Evolutionary conservation across 1,140 invertebrate genomes (phyloP).

Genomic region (Globodera rostochiensis): DNA sequence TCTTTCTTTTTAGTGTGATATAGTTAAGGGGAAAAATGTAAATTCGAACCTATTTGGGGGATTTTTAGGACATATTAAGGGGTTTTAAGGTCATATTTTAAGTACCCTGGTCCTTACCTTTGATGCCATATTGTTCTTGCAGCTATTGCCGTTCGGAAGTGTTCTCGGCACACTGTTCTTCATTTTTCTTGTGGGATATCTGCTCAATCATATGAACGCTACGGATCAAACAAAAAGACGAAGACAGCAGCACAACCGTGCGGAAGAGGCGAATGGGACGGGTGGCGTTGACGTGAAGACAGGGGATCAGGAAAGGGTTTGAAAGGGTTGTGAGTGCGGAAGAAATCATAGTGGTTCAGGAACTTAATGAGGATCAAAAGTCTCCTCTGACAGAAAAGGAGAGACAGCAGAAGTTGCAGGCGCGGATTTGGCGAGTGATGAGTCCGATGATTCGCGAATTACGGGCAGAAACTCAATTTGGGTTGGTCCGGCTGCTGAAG

Average conservation of each 20-base stretch:
- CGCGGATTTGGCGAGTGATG: slow-evolving; percentile 50
- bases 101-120: background rate
- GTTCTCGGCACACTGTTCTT: slow-evolving; percentile 61
- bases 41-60: too few species aligned
- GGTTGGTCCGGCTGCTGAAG: slow-evolving; percentile 85
- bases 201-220: slow-evolving; percentile 44
- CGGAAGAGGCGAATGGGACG: slow-evolving; percentile 8
- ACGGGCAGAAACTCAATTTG: slow-evolving; percentile 90
- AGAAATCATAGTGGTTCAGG: slow-evolving; percentile 24
- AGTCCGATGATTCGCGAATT: slow-evolving; percentile 78
- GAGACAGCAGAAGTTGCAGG: slow-evolving; percentile 23
- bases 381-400: slow-evolving; percentile 26
- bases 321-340: background rate
- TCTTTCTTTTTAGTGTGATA: too few species aligned
- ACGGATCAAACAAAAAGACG: slow-evolving; percentile 8
- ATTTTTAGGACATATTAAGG: too few species aligned
- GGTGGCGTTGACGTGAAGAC: background rate
- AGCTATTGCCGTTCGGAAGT: slow-evolving; percentile 58
- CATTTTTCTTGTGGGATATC: slow-evolving; percentile 56
- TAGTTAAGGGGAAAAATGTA: too few species aligned
- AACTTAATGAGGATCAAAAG: slow-evolving; percentile 63
- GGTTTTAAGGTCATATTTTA: background rate
- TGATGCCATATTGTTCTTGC: background rate
- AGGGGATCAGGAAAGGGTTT: slow-evolving; percentile 14
- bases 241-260: slow-evolving; percentile 24